phyloP scores from a whole-genome alignment of 2,113 vertebrate genomes.

The Lynx canadensis region DNA sequence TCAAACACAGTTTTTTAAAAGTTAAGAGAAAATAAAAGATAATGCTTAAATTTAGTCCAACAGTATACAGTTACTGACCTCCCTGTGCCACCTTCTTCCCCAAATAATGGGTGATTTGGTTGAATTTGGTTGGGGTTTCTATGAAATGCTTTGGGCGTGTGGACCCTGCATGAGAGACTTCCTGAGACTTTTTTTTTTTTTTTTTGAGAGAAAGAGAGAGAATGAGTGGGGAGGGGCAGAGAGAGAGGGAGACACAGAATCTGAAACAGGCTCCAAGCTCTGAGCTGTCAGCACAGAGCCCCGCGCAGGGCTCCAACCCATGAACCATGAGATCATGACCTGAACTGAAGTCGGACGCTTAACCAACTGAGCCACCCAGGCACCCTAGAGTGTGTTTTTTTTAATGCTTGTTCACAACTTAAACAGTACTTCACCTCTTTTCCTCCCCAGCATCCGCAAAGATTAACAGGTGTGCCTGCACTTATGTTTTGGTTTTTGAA shows the following conservation, averaged over 20 bases:
- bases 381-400: background rate
- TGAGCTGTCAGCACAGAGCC: too few relatives aligned
- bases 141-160: background rate
- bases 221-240: too few relatives aligned
- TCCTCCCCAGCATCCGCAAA: background rate
- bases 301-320: too few relatives aligned
- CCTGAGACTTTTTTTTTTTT: background rate
- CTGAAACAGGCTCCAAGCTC: too few relatives aligned
- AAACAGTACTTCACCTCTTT: background rate
- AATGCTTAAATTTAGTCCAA: background rate
- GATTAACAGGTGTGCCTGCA: background rate
- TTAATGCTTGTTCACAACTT: background rate
- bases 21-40: background rate
- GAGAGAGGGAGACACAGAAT: too few relatives aligned
- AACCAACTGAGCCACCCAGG: too few relatives aligned
- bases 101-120: background rate
- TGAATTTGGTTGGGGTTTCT: background rate
- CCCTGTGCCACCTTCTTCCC: accelerated
- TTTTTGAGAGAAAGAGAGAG: background rate
- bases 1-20: background rate
- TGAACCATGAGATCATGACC: too few relatives aligned
- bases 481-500: slow-evolving; percentile 21
- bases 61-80: background rate
- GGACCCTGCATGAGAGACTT: background rate
- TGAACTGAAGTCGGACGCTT: too few relatives aligned